Evolutionary conservation across 2,113 vertebrate species (phyloP), one percentile per base, ranked within the genome.

Genomic region (Amphilophus citrinellus): DNA sequence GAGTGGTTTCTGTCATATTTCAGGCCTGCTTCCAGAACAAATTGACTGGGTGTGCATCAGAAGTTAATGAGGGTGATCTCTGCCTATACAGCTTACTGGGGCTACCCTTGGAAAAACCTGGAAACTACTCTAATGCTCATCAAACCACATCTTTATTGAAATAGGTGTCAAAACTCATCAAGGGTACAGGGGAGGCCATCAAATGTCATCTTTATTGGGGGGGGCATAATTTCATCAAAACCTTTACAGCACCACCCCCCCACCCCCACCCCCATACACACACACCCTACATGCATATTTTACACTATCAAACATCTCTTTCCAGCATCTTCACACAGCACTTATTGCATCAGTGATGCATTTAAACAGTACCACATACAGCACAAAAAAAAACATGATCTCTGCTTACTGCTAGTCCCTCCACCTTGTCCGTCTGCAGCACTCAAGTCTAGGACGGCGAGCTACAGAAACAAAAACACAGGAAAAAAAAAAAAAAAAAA

Each of bases 401-500:
- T 17, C 17, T 84, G 94, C 98, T 99, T 97, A 99, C 98, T 97
- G 92, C 96, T 98, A 82, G 96, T 95, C 80, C 96, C 97, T 92
- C 97, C 98, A 88, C 96, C 97, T 94, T 98, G 97, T 88, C 96
- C 96, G 94, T 99, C 96, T 44, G 89, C 96, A 24, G 96, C 96
- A 90, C 96, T 97, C 97, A 99, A 97, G 98, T 98, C 98, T 97
- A 99, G 97, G 95, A 97, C 98, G 98, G 98, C 98, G 88, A 99
- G 97, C 98, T 99, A 83, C 4, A 59, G 1, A 89, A 39, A 86
- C 13, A 27, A 1, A 75, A 22, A 84, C 7, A 61, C 7, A 62
- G 47, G 18, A 20, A 24, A 24, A 27, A 27, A 27, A 20, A 30
- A 27, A 27, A 27, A 20, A 30, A 20, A 44, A 50, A 1, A 8